Evolutionary conservation across 2,797 vertebrate species (phyloP), one percentile per base, ranked within the genome.

Genomic region (Sebastes itinus): DNA sequence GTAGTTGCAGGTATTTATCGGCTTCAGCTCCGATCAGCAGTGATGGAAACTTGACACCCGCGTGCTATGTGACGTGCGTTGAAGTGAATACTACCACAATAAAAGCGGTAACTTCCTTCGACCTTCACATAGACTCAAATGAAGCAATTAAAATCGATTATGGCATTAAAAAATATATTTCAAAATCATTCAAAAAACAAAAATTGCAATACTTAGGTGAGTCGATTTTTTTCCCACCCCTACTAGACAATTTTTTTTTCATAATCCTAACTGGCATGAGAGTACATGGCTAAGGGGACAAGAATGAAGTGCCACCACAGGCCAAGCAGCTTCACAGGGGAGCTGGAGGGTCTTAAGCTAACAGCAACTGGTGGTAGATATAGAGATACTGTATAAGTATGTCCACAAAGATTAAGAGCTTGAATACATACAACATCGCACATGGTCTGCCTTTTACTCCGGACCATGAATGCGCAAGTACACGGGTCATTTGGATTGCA

Each of bases 181-280:
- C 14, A 0, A 42, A 42, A 42, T 42, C 14, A 0, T 42, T 42
- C 0, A 42, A 42, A 42, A 42, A 42, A 0, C 0, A 7, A 16
- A 16, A 42, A 16, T 42, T 46, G 42, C 16, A 46, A 46, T 18
- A 46, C 16, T 18, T 18, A 20, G 16, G 42, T 46, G 42, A 46
- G 0, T 46, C 3, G 0, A 14, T 18, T 46, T 46, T 46, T 46
- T 46, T 7, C 6, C 16, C 42, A 46, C 42, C 42, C 16, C 42
- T 46, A 46, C 16, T 46, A 18, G 16, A 46, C 42, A 18, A 2
- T 3, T 66, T 28, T 66, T 74, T 58, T 33, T 38, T 25, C 16
- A 78, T 4, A 65, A 75, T 63, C 49, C n/a, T 25, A 28, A 66
- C 49, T 61, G 33, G 6, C 42, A 52, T 18, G 7, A 62, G 42